Evolutionary conservation across 2,797 vertebrate species (phyloP), one percentile per base, ranked within the genome.

Genomic region (Momotus momota): DNA sequence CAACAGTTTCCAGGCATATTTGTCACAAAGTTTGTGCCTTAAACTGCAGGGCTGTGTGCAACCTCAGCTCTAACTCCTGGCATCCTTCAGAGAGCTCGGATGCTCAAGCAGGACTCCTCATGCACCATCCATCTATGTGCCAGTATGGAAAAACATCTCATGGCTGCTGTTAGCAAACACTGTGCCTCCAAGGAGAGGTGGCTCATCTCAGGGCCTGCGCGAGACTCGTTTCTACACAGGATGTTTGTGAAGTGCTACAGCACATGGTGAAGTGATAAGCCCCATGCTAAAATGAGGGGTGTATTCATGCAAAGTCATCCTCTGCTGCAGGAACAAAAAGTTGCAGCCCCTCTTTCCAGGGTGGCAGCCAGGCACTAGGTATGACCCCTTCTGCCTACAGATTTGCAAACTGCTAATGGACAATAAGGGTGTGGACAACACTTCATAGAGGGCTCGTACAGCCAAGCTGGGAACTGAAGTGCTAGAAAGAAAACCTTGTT

Each of bases 251-350:
- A 74, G 40, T 35, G 38, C 86, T 31, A 18, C 17, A 27, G 16
- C n/a, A n/a, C 1, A 1, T 13, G 16, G 35, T 4, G 3, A 33
- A 61, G 40, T 12, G 16, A 5, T 2, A 41, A 58, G 5, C 26
- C 18, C 31, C 31, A 1, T 25, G 52, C 54, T 64, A 25, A 80
- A 57, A 40, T 2, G 38, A 46, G 7, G 33, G 41, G 18, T 45
- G 33, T 12, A 6, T 19, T 38, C 41, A 18, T 10, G 35, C 3
- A 2, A 54, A 12, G 31, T 38, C 57, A 17, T 49, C 41, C 69
- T 22, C 45, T 54, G 35, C 52, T 71, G 70, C 64, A 33, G 70
- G 64, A 52, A 41, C 22, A 35, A 22, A 20, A 45, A 9, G 18
- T 2, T 12, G 26, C 23, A 61, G 31, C 22, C 23, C 27, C 17